phyloP scores from a whole-genome alignment of 2,888 invertebrate genomes.

The Nomada flava region DNA sequence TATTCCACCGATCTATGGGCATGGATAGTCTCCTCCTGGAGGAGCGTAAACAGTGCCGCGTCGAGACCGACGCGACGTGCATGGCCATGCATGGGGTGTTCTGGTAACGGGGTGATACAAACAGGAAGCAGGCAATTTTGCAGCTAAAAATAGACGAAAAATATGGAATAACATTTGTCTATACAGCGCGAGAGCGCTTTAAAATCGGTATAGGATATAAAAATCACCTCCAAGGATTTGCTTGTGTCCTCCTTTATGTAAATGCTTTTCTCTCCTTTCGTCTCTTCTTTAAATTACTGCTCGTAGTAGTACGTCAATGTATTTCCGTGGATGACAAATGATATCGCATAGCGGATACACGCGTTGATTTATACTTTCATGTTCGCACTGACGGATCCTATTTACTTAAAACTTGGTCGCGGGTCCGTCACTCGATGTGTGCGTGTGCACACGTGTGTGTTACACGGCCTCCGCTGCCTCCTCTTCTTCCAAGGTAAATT shows the following conservation, averaged over 20 bases:
- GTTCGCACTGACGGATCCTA: conserved; percentile 4
- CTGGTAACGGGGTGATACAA: conserved; percentile 23
- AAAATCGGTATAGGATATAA: neutral
- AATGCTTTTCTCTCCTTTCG: too few species aligned
- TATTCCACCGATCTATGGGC: neutral
- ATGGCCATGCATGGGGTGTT: neutral
- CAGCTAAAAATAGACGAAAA: neutral
- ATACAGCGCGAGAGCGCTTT: neutral
- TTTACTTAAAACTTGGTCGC: conserved; percentile 28
- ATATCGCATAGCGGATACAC: neutral
- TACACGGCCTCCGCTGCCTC: conserved; percentile 38
- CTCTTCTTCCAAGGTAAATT: conserved; percentile 62
- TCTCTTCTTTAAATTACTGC: too few species aligned
- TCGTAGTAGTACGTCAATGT: too few species aligned
- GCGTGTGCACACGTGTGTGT: neutral
- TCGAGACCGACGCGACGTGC: neutral
- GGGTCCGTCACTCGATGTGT: neutral
- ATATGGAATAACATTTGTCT: conserved; percentile 2
- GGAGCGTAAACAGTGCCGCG: conserved; percentile 19
- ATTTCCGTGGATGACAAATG: too few species aligned
- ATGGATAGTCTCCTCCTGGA: conserved; percentile 10
- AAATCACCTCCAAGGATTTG: neutral
- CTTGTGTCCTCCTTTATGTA: too few species aligned
- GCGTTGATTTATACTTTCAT: conserved; percentile 7
- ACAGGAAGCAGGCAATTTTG: neutral